These are phyloP conservation scores for Spisula subtruncata DNA, from an alignment of 2,888 invertebrate genomes.

Conservation along the genomic window DNA sequence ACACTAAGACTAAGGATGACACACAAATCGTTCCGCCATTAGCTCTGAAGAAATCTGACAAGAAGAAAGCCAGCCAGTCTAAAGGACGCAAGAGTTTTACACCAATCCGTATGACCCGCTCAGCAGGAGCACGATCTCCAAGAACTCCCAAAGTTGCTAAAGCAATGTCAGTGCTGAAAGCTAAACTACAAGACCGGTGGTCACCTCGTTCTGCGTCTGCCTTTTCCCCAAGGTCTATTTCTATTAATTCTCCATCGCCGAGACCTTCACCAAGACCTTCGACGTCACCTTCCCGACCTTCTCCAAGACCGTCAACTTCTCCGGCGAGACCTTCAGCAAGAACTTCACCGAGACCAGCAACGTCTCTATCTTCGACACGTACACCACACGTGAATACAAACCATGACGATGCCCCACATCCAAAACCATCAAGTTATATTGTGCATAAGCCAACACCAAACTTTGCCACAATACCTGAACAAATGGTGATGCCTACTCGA, in stretches of 20 bases:
- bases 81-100: conserved; percentile 15
- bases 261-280: background rate
- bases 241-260: background rate
- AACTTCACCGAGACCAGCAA: background rate
- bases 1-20: conserved; percentile 23
- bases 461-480: background rate
- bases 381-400: conserved; percentile 19
- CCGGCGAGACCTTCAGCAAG: too few relatives aligned
- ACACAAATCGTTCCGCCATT: conserved; percentile 23
- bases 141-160: conserved; percentile 18
- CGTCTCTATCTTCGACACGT: conserved; percentile 14
- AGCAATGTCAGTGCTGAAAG: conserved; percentile 1
- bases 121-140: conserved; percentile 16
- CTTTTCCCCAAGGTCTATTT: conserved; percentile 1
- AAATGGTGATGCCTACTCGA: conserved; percentile 24
- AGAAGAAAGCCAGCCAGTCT: conserved; percentile 2
- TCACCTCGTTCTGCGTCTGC: conserved; percentile 36
- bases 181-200: conserved; percentile 27
- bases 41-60: conserved; percentile 22
- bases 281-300: background rate
- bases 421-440: conserved; percentile 56
- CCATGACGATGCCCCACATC: conserved; percentile 52
- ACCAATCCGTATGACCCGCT: conserved; percentile 9
- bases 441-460: conserved; percentile 42
- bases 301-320: too few relatives aligned